Evolutionary conservation across 2,888 invertebrate species (phyloP).

Genomic region (Cenopis cana): DNA sequence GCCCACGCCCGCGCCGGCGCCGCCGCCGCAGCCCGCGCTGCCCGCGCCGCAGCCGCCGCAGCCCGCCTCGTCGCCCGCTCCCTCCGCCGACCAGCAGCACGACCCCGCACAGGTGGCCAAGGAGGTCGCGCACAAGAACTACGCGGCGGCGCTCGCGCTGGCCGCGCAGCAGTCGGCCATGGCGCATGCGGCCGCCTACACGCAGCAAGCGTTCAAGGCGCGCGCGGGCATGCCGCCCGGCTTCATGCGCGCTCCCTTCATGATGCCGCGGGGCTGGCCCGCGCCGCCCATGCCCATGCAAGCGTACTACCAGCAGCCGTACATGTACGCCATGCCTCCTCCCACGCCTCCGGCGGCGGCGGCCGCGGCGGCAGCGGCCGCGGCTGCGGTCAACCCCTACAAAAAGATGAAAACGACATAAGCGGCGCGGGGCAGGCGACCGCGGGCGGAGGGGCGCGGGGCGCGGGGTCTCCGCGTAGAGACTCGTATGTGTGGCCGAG

Average conservation of each 20-base stretch:
- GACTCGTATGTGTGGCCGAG: slow-evolving; percentile 79
- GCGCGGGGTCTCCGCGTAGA: slow-evolving; percentile 83
- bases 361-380: slow-evolving; percentile 73
- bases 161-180: slow-evolving; percentile 79
- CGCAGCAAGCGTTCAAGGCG: slow-evolving; percentile 89
- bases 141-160: slow-evolving; percentile 87
- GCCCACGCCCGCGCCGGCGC: slow-evolving; percentile 58
- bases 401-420: slow-evolving; percentile 96
- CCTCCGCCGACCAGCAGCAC: slow-evolving; percentile 63
- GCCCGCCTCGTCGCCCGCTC: slow-evolving; percentile 47
- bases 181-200: slow-evolving; percentile 78
- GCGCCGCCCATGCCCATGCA: slow-evolving; percentile 80
- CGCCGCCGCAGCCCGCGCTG: slow-evolving; percentile 80
- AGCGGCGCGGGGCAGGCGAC: slow-evolving; percentile 59
- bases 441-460: slow-evolving; percentile 77
- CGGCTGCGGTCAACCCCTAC: slow-evolving; percentile 90
- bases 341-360: slow-evolving; percentile 75
- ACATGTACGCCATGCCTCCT: slow-evolving; percentile 83
- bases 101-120: slow-evolving; percentile 90
- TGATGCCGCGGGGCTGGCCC: slow-evolving; percentile 78
- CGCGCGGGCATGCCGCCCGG: slow-evolving; percentile 85
- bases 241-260: slow-evolving; percentile 75
- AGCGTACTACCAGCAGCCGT: slow-evolving; percentile 80
- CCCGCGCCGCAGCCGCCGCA: slow-evolving; percentile 52
- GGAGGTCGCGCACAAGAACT: slow-evolving; percentile 93